Evolutionary conservation across 2,113 vertebrate species (phyloP).

Genomic region (Anser cygnoides): DNA sequence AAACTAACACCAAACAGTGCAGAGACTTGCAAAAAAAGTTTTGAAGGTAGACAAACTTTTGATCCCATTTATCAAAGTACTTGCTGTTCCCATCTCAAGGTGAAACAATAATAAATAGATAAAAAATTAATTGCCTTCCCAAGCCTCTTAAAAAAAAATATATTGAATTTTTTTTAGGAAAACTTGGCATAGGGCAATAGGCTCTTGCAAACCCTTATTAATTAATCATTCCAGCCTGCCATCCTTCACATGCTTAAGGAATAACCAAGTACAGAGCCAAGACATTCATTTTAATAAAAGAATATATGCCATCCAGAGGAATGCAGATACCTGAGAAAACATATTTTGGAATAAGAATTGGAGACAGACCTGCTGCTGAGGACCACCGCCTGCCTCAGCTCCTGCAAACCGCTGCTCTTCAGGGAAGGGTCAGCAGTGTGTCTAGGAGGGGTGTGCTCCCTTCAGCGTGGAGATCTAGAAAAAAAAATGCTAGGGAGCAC

Average conservation of each 20-base stretch:
- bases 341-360: not conserved
- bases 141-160: not conserved
- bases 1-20: not conserved
- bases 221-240: not conserved
- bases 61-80: not conserved
- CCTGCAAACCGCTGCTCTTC: not conserved
- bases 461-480: not conserved
- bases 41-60: not conserved
- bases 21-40: not conserved
- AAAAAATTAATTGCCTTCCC: not conserved
- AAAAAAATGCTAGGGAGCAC: not conserved
- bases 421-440: not conserved
- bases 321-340: not conserved
- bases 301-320: not conserved
- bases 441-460: not conserved
- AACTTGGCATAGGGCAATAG: not conserved
- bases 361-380: not conserved
- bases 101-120: conserved; percentile 23
- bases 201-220: not conserved
- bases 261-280: not conserved
- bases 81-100: not conserved
- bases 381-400: not conserved
- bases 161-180: not conserved
- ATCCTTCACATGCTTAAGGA: not conserved
- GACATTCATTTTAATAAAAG: conserved; percentile 1